Conservation (phyloP, 2,113 vertebrate species). For the Cricetomys ansorgei region DNA sequence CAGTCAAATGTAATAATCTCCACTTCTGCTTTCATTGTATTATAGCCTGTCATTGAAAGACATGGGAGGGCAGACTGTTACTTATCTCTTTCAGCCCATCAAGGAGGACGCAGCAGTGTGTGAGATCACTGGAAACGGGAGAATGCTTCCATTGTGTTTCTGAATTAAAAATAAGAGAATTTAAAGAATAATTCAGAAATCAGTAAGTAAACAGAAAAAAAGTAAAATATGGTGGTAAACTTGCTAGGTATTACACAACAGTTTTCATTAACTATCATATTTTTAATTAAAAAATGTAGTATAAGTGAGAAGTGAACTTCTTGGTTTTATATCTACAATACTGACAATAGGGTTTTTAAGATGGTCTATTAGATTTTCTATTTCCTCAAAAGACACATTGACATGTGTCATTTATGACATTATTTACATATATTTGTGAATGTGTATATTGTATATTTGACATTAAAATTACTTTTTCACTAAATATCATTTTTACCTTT, state of each 20-base stretch:
- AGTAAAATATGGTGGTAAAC: neutral
- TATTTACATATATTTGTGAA: neutral
- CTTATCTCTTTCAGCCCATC: slow-evolving; percentile 73
- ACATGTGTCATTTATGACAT: neutral
- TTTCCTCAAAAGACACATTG: neutral
- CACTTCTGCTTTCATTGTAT: slow-evolving; percentile 82
- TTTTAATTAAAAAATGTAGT: neutral
- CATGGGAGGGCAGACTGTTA: slow-evolving; percentile 68
- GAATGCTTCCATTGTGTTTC: neutral
- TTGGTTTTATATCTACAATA: neutral
- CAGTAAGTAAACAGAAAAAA: neutral
- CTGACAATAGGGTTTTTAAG: neutral
- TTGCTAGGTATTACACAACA: neutral
- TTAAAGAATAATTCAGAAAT: neutral
- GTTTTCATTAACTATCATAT: neutral
- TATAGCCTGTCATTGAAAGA: slow-evolving; percentile 71
- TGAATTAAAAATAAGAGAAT: neutral
- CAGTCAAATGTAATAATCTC: slow-evolving; percentile 84
- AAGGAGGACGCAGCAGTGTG: neutral
- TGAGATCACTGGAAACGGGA: slow-evolving; percentile 52
- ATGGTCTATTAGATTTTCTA: neutral
- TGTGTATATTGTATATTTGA: neutral
- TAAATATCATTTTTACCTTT: neutral
- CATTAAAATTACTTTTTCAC: neutral
- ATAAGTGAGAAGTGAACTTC: neutral